Conservation (phyloP, 2,113 vertebrate species). For the Mus musculus region DNA sequence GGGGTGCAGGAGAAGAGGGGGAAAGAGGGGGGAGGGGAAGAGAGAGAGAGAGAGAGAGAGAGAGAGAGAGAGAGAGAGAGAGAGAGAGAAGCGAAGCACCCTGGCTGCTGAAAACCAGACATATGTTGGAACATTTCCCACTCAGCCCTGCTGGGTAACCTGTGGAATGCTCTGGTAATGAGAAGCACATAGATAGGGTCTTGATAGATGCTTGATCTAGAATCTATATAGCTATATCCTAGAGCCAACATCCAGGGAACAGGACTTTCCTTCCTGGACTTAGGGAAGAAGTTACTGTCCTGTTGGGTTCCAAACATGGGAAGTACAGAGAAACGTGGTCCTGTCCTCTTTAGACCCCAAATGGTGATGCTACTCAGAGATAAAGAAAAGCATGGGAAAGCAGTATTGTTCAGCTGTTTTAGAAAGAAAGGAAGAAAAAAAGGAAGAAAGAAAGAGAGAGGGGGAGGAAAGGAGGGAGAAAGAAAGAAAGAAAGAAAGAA, state of each 20-base stretch:
- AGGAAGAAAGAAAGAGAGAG: fast-evolving
- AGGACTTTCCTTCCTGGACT: background rate
- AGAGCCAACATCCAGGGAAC: background rate
- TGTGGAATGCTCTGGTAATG: background rate
- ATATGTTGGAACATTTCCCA: background rate
- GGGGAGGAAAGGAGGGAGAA: fast-evolving
- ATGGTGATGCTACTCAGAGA: background rate
- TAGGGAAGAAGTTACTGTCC: background rate
- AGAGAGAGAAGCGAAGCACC: background rate
- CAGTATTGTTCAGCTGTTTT: background rate
- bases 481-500: too few species aligned
- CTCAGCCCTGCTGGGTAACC: fast-evolving
- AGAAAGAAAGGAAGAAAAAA: too few species aligned
- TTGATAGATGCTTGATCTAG: background rate
- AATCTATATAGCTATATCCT: background rate
- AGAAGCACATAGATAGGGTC: background rate
- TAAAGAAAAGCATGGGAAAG: background rate
- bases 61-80: background rate
- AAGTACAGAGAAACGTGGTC: background rate
- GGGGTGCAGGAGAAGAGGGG: fast-evolving
- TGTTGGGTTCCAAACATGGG: background rate
- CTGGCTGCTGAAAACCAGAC: background rate
- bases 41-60: background rate
- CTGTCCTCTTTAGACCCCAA: background rate
- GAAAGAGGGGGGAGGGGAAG: too few species aligned